Evolutionary conservation across 2,888 invertebrate species (phyloP).

Genomic region (Acronicta psi): DNA sequence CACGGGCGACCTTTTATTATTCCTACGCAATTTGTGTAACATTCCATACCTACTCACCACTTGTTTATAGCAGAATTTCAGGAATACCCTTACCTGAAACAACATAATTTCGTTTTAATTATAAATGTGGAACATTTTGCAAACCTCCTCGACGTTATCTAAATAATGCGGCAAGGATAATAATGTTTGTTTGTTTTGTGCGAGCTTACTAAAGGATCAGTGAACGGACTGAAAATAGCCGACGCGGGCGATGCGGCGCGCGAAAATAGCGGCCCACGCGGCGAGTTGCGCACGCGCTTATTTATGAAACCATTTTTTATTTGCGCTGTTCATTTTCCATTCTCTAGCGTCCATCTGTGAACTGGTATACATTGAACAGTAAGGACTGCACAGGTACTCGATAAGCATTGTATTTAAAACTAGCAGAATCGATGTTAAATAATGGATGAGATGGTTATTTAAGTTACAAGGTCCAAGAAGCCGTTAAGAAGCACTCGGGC

Average conservation of each 20-base stretch:
- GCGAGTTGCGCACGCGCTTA: constrained; percentile 55
- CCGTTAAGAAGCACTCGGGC: constrained; percentile 33
- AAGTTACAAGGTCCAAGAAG: constrained; percentile 44
- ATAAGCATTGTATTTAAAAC: constrained; percentile 47
- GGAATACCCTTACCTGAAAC: constrained; percentile 72
- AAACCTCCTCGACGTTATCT: constrained; percentile 60
- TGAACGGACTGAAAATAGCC: constrained; percentile 74
- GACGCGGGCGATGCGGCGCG: constrained; percentile 61
- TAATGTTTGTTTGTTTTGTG: constrained; percentile 64
- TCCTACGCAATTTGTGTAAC: constrained; percentile 17
- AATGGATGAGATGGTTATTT: constrained; percentile 56
- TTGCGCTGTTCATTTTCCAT: constrained; percentile 23
- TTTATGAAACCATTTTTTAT: constrained; percentile 41
- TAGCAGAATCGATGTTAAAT: constrained; percentile 51
- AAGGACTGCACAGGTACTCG: constrained; percentile 14
- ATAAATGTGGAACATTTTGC: constrained; percentile 57
- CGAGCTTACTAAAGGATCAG: constrained; percentile 63
- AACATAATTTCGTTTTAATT: constrained; percentile 57
- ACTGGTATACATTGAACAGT: constrained; percentile 13
- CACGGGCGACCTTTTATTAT: constrained; percentile 30
- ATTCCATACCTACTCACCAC: constrained; percentile 22
- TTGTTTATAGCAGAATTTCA: constrained; percentile 32
- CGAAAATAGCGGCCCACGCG: constrained; percentile 79
- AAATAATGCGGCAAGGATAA: constrained; percentile 58
- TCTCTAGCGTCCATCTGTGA: constrained; percentile 27